Evolutionary conservation across 2,113 vertebrate species (phyloP).

Genomic region (Hippopotamus amphibius): DNA sequence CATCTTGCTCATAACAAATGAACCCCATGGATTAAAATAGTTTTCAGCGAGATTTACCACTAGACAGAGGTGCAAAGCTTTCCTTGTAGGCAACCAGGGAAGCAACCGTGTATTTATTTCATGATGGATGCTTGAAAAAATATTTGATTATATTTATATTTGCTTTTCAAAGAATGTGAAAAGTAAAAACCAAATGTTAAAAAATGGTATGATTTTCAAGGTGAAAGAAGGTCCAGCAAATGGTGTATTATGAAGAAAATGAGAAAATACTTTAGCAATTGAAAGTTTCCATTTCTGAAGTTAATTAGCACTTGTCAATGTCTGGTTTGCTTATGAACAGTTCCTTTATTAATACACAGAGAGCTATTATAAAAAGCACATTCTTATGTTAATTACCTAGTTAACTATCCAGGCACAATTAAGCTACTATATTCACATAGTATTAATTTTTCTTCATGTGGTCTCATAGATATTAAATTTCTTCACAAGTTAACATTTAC

Average conservation of each 20-base stretch:
- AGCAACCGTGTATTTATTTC: not conserved
- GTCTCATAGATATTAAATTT: conserved; percentile 75
- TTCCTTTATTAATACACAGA: conserved; percentile 83
- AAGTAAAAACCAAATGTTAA: not conserved
- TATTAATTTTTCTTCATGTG: conserved; percentile 77
- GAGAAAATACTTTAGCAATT: conserved; percentile 80
- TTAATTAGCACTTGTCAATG: conserved; percentile 85
- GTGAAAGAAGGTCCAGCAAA: conserved; percentile 22
- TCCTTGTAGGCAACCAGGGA: not conserved
- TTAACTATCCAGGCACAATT: conserved; percentile 85
- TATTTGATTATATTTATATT: conserved; percentile 1
- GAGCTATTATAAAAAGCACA: conserved; percentile 83
- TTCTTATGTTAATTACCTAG: conserved; percentile 85
- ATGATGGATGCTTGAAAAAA: not conserved
- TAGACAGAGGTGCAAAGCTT: not conserved
- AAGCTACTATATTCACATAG: conserved; percentile 78
- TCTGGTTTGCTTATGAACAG: conserved; percentile 81
- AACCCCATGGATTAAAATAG: not conserved
- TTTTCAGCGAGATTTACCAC: conserved; percentile 1
- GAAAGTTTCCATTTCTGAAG: conserved; percentile 85
- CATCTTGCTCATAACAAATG: not conserved
- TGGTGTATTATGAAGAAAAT: conserved; percentile 72
- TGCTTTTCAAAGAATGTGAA: conserved; percentile 3
- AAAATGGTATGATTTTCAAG: not conserved
- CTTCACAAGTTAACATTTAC: conserved; percentile 44